Conservation (phyloP, 2,797 vertebrate genomes). For the Lacerta bilineata region DNA sequence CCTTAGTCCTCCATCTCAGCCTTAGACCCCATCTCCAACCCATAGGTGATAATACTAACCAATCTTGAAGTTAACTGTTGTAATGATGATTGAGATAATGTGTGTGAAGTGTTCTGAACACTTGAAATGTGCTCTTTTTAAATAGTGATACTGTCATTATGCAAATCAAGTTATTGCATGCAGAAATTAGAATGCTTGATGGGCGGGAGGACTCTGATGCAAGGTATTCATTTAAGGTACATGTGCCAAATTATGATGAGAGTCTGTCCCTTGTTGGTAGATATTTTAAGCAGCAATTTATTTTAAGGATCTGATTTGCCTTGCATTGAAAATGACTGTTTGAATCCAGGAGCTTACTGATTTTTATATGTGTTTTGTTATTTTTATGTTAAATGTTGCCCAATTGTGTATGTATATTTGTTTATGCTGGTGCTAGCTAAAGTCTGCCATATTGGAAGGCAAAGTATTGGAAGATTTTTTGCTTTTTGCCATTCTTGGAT, state of each 20-base stretch:
- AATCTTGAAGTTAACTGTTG: not conserved
- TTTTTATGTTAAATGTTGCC: not conserved
- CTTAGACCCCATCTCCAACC: not conserved
- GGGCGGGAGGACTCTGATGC: not conserved
- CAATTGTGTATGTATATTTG: not conserved
- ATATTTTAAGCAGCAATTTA: constrained; percentile 8
- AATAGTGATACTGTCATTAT: not conserved
- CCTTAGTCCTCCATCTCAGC: no score
- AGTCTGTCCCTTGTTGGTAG: not conserved
- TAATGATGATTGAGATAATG: not conserved
- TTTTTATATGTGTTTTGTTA: not conserved
- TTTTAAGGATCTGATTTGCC: not conserved
- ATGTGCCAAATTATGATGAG: not conserved
- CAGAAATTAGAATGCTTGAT: not conserved
- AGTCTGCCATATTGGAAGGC: not conserved
- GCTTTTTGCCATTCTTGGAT: not conserved
- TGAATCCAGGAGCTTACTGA: not conserved
- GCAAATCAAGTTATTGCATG: not conserved
- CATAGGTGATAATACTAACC: no score
- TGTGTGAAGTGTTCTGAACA: not conserved
- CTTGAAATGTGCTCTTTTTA: not conserved
- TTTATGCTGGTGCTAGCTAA: constrained; percentile 25
- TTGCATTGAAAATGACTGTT: not conserved
- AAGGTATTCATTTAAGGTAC: constrained; percentile 2
- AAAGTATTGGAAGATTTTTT: constrained; percentile 6